Evolutionary conservation across 2,797 vertebrate genomes (phyloP).

Genomic region (Phrynocephalus guinanensis): DNA sequence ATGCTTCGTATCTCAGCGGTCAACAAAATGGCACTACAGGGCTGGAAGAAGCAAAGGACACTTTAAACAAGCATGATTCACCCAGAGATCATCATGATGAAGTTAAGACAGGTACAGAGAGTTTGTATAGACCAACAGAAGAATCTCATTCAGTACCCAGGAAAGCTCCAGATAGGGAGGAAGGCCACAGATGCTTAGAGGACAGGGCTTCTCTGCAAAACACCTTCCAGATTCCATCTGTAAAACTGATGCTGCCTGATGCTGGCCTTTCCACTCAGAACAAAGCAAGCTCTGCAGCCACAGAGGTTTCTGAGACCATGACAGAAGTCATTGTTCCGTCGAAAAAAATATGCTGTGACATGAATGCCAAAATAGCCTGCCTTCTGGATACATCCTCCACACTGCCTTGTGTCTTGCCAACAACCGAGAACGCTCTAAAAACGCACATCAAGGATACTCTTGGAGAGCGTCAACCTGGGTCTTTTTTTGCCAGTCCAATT

Average conservation of each 20-base stretch:
- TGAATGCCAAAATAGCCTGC: constrained; percentile 51
- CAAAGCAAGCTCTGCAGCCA: constrained; percentile 14
- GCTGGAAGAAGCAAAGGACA: constrained; percentile 40
- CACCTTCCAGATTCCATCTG: constrained; percentile 8
- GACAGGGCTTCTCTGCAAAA: constrained; percentile 27
- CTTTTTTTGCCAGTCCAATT: neutral
- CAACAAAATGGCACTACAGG: constrained; percentile 13
- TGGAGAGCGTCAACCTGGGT: neutral
- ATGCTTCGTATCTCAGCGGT: neutral
- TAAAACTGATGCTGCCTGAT: constrained; percentile 7
- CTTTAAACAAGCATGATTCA: constrained; percentile 11
- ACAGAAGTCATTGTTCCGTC: constrained; percentile 52
- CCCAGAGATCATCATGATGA: constrained; percentile 39
- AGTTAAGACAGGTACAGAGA: constrained; percentile 25
- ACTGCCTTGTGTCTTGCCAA: neutral
- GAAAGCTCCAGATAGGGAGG: neutral
- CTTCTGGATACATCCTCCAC: constrained; percentile 55
- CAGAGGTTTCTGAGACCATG: constrained; percentile 61
- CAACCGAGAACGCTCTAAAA: neutral
- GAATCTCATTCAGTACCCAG: neutral
- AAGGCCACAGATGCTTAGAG: neutral
- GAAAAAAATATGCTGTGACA: constrained; percentile 32
- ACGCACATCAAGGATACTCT: neutral
- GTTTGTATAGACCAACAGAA: constrained; percentile 33
- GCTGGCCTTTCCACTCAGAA: constrained; percentile 1